Conservation (phyloP, 2,888 invertebrate species). For the Melinopterus prodromus region DNA sequence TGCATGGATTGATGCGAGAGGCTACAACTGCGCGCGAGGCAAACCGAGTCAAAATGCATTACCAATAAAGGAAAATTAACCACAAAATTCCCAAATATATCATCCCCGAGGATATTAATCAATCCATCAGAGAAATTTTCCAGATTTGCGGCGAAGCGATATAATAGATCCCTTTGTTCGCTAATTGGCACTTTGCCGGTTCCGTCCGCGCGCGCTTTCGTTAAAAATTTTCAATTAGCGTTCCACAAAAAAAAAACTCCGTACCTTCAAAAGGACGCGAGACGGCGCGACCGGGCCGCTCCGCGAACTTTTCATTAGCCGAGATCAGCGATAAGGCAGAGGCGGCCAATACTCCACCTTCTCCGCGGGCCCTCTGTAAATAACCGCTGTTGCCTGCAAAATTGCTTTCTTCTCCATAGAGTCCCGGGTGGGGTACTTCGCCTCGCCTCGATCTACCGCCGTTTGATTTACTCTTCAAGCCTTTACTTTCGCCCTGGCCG, state of each 20-base stretch:
- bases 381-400: background rate
- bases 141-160: background rate
- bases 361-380: background rate
- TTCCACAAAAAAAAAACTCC: background rate
- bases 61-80: background rate
- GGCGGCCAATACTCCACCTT: background rate
- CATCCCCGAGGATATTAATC: background rate
- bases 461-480: background rate
- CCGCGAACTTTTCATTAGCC: background rate
- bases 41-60: too few relatives aligned
- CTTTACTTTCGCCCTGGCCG: background rate
- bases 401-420: background rate
- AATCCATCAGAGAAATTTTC: background rate
- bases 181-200: constrained; percentile 4
- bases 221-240: background rate
- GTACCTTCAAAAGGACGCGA: background rate
- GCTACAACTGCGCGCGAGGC: too few relatives aligned
- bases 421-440: background rate
- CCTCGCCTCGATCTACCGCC: background rate
- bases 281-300: background rate
- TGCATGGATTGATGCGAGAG: too few relatives aligned
- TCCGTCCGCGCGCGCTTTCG: background rate
- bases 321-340: background rate
- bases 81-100: background rate
- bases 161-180: background rate